phyloP scores from a whole-genome alignment of 2,888 invertebrate genomes.

The Molanna angustata region DNA sequence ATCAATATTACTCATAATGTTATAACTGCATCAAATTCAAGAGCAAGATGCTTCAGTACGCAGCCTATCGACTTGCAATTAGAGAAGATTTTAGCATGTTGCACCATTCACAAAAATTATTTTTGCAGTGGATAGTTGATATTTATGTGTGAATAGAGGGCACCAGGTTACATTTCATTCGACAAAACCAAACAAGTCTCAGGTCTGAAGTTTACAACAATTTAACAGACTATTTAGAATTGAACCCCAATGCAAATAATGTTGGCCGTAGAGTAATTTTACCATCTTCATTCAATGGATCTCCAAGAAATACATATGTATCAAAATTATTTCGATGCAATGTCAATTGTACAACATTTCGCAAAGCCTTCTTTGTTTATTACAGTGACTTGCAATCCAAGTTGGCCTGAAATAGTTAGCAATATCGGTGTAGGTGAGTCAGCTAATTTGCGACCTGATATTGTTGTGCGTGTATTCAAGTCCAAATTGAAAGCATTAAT shows the following conservation, averaged over 20 bases:
- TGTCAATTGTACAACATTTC: constrained; percentile 14
- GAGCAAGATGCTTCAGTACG: neutral
- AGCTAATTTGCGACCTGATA: neutral
- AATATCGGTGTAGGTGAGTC: constrained; percentile 1
- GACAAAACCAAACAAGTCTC: constrained; percentile 34
- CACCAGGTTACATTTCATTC: constrained; percentile 32
- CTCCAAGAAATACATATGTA: neutral
- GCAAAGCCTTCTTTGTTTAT: constrained; percentile 25
- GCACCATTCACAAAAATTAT: constrained; percentile 23
- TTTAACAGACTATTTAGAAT: constrained; percentile 12
- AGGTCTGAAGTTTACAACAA: constrained; percentile 32
- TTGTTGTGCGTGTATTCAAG: neutral
- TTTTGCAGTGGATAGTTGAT: constrained; percentile 37
- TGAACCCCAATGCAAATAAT: constrained; percentile 19
- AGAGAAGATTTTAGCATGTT: neutral
- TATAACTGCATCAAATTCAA: constrained; percentile 16
- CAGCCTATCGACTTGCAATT: neutral
- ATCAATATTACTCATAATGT: constrained; percentile 21
- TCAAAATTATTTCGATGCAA: neutral
- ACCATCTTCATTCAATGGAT: constrained; percentile 6
- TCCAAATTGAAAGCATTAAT: neutral
- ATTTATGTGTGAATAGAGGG: constrained; percentile 38
- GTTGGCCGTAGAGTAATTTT: constrained; percentile 22
- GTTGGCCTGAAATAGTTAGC: constrained; percentile 24
- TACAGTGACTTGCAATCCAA: constrained; percentile 27